phyloP scores from a whole-genome alignment of 2,797 vertebrate species.

The Enteromius anoplus region DNA sequence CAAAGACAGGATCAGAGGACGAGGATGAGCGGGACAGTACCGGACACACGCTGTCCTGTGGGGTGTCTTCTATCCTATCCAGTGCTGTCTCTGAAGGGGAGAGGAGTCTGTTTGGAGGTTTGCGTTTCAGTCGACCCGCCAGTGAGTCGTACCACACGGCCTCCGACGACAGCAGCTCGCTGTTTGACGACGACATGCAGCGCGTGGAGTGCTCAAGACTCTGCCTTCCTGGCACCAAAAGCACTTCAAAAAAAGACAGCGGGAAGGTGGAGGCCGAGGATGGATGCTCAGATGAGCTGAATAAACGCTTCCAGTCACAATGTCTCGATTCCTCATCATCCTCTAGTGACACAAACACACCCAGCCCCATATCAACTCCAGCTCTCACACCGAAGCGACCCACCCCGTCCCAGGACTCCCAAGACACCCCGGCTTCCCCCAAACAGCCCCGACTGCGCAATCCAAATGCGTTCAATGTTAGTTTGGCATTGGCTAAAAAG shows the following conservation, averaged over 20 bases:
- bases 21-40: slow-evolving; percentile 63
- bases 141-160: slow-evolving; percentile 90
- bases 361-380: slow-evolving; percentile 83
- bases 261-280: slow-evolving; percentile 73
- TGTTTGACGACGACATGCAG: slow-evolving; percentile 91
- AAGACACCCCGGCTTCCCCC: slow-evolving; percentile 68
- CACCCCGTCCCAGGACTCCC: slow-evolving; percentile 71
- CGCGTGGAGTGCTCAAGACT: slow-evolving; percentile 74
- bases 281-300: slow-evolving; percentile 88
- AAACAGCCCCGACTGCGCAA: slow-evolving; percentile 83
- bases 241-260: slow-evolving; percentile 32
- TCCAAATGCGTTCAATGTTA: slow-evolving; percentile 79
- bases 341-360: slow-evolving; percentile 85
- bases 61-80: slow-evolving; percentile 76
- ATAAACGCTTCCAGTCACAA: slow-evolving; percentile 89
- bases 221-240: slow-evolving; percentile 56
- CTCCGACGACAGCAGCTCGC: slow-evolving; percentile 92
- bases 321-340: slow-evolving; percentile 89
- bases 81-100: slow-evolving; percentile 82
- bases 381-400: slow-evolving; percentile 82
- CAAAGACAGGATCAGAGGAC: slow-evolving; percentile 72
- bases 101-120: slow-evolving; percentile 66
- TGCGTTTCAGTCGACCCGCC: slow-evolving; percentile 76
- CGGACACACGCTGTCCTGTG: slow-evolving; percentile 70
- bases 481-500: slow-evolving; percentile 81